Base-by-base conservation (phyloP, 2,797 vertebrate genomes). In the Cephalopachus bancanus region DNA sequence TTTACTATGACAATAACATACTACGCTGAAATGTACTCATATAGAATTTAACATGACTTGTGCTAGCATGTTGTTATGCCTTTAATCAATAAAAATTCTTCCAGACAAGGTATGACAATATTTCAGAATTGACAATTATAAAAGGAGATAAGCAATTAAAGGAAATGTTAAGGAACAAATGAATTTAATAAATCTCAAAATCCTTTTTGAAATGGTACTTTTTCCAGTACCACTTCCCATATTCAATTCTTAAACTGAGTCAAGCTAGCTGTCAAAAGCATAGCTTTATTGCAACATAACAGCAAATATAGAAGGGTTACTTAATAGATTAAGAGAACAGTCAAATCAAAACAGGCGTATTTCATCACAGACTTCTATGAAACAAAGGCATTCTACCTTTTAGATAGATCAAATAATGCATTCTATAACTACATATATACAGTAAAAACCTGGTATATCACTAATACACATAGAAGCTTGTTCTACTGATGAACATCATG, bases 71-170 rank as follows among this genome's bases (percentile, higher is more conserved):
- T 15, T 79, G 90, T 89, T 80, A 79, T 72, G 51, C 6, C 26
- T 97, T 96, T 93, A 97, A 88, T 95, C 53, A 95, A 83, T 64
- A 93, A 94, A 89, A 96, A 91, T 90, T 93, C 67, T 96, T 94
- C 60, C 72, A 91, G 51, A 91, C 60, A 95, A 91, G 16, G 11
- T 87, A 83, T 62, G 76, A 97, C 83, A 96, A 24, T 81, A 91
- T 72, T 93, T 95, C 71, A 94, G 67, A 19, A 87, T 11, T 76
- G 37, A 96, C 83, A 96, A 96, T 96, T 89, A 93, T 72, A 96
- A 28, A 30, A 96, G n/a, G 26, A 96, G 37, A 57, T 79, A 97
- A 95, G 15, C 55, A 89, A 93, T 17, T 94, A 33, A 86, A 86
- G 30, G 17, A 89, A 75, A 93, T 78, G 33, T 93, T 91, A 91